phyloP scores from a whole-genome alignment of 2,797 vertebrate genomes.

The Adelosebastes latens region DNA sequence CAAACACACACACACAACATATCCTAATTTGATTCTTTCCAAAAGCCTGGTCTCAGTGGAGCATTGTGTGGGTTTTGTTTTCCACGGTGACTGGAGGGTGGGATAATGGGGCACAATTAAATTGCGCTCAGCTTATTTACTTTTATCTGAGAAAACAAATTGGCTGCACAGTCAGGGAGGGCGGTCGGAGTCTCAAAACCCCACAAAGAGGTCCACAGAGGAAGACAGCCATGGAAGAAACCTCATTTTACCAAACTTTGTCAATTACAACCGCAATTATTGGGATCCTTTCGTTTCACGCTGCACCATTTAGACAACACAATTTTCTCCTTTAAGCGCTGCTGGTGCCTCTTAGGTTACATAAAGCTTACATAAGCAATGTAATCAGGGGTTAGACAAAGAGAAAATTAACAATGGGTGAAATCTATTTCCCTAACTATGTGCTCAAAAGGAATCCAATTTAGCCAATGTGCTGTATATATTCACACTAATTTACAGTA shows the following conservation, averaged over 20 bases:
- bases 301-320: constrained; percentile 46
- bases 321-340: constrained; percentile 25
- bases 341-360: constrained; percentile 44
- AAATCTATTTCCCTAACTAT: constrained; percentile 53
- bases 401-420: constrained; percentile 59
- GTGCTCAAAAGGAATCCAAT: constrained; percentile 45
- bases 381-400: constrained; percentile 54
- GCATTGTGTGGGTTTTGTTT: constrained; percentile 72
- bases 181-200: constrained; percentile 46
- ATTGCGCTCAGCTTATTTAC: constrained; percentile 81
- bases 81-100: constrained; percentile 63
- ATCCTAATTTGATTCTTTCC: constrained; percentile 70
- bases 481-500: constrained; percentile 30
- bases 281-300: constrained; percentile 39
- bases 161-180: constrained; percentile 61
- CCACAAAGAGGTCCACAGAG: constrained; percentile 61
- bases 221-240: constrained; percentile 39
- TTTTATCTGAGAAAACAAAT: constrained; percentile 81
- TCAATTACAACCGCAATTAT: constrained; percentile 66
- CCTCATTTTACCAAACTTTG: constrained; percentile 65
- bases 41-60: constrained; percentile 65
- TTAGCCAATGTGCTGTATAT: constrained; percentile 32
- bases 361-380: constrained; percentile 48
- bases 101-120: constrained; percentile 82
- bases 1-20: constrained; percentile 8